Percentiles rank a stretch among this genome's conserved stretches.
These are phyloP conservation scores for Theonella swinhoei DNA, from an alignment of 37 sponge, comb jelly and placozoan species.

Conservation along the genomic window DNA sequence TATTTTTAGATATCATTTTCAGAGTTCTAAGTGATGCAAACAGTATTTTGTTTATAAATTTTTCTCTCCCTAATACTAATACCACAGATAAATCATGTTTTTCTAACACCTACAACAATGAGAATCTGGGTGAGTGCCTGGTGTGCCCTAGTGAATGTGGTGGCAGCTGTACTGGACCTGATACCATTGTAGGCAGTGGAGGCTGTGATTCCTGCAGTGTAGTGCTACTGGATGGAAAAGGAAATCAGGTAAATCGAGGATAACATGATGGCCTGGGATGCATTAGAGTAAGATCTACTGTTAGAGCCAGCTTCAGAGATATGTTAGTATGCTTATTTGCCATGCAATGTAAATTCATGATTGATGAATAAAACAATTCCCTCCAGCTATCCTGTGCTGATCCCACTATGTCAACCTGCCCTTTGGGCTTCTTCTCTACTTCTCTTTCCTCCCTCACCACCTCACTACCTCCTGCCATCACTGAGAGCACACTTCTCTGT, in stretches of 20 bases:
- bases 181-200: constrained; percentile 2
- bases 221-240: neutral
- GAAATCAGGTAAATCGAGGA: constrained; percentile 20
- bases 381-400: constrained; percentile 7
- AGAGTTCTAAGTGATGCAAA: no score
- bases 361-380: neutral
- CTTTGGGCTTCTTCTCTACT: neutral
- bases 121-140: constrained; percentile 20
- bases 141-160: constrained; percentile 32
- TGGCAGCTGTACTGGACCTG: constrained; percentile 39
- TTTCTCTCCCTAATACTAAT: no score
- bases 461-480: neutral
- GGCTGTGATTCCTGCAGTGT: constrained; percentile 42
- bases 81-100: neutral
- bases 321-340: no score
- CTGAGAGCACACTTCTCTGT: constrained; percentile 8
- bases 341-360: neutral
- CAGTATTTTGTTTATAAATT: no score
- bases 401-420: neutral
- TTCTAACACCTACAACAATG: constrained; percentile 28
- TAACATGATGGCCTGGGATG: no score
- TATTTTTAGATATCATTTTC: no score
- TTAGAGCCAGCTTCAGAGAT: no score
- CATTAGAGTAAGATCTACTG: no score
- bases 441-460: neutral